Conservation (phyloP, 2,113 vertebrate genomes). For the Tetrao urogallus region DNA sequence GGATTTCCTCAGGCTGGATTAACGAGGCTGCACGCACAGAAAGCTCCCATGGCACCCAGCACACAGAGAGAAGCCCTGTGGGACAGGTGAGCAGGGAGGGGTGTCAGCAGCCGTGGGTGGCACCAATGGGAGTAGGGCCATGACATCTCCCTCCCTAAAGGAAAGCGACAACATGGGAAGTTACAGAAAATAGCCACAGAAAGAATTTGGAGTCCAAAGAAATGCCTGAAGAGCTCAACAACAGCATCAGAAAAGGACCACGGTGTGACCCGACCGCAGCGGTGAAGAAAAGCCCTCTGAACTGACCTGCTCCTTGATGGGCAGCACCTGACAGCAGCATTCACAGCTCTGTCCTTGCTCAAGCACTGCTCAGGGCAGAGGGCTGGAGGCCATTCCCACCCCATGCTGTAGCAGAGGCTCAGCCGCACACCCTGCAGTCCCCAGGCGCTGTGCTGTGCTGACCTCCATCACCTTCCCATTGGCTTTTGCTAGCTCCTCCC, state of each 20-base stretch:
- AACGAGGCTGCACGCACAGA: not conserved
- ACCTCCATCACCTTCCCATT: not conserved
- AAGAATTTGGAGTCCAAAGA: not conserved
- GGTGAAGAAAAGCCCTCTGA: not conserved
- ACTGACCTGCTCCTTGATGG: not conserved
- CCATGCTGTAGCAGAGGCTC: accelerated
- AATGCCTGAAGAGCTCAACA: not conserved
- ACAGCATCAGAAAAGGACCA: not conserved
- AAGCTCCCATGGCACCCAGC: not conserved
- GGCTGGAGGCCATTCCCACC: not conserved
- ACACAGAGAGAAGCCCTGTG: no score
- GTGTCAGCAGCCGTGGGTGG: not conserved
- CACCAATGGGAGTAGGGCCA: not conserved
- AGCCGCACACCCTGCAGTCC: accelerated
- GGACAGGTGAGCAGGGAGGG: no score
- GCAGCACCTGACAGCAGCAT: not conserved
- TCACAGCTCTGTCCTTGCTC: not conserved
- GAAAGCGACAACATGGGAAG: not conserved
- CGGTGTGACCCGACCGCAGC: not conserved
- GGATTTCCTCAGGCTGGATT: not conserved
- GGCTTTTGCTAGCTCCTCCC: not conserved
- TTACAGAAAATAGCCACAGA: not conserved
- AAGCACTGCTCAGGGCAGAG: not conserved
- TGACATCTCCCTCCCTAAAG: not conserved
- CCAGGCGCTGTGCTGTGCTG: accelerated